Percentiles rank a stretch among this genome's conserved stretches.
Conservation (phyloP, 2,113 vertebrate genomes). For the Hystrix brachyura region DNA sequence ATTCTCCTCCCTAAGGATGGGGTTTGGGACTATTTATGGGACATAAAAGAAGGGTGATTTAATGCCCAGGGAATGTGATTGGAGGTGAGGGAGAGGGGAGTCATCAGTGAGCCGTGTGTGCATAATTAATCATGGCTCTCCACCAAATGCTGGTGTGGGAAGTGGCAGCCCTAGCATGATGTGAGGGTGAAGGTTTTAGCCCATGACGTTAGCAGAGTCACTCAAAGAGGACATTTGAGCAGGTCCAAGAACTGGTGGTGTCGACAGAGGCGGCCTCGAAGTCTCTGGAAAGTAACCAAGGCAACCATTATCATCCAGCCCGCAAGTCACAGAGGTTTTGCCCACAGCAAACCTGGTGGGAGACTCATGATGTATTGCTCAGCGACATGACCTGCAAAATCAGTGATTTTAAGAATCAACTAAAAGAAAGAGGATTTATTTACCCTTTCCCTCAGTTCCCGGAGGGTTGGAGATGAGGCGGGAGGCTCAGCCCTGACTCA, state of each 20-base stretch:
- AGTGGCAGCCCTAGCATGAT: neutral
- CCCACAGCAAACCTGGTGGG: neutral
- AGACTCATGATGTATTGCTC: neutral
- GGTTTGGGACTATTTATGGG: neutral
- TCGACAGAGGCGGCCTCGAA: neutral
- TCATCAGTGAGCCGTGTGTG: accelerated
- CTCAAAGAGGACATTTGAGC: neutral
- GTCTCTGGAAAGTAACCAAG: neutral
- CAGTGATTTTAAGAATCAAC: neutral
- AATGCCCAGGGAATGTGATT: neutral
- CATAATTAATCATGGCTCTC: neutral
- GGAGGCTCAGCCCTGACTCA: neutral
- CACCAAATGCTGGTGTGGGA: neutral
- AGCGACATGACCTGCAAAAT: neutral
- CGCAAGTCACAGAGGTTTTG: neutral
- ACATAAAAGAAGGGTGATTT: neutral
- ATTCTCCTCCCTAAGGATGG: neutral
- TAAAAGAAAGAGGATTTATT: neutral
- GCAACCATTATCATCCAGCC: neutral
- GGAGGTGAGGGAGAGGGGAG: neutral
- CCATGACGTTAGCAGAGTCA: neutral
- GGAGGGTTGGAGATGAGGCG: neutral
- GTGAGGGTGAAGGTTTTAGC: neutral
- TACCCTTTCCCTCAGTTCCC: neutral
- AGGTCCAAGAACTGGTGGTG: neutral